These are phyloP conservation scores for Chlorocebus sabaeus DNA, from an alignment of 2,113 vertebrate genomes.

Conservation along the genomic window DNA sequence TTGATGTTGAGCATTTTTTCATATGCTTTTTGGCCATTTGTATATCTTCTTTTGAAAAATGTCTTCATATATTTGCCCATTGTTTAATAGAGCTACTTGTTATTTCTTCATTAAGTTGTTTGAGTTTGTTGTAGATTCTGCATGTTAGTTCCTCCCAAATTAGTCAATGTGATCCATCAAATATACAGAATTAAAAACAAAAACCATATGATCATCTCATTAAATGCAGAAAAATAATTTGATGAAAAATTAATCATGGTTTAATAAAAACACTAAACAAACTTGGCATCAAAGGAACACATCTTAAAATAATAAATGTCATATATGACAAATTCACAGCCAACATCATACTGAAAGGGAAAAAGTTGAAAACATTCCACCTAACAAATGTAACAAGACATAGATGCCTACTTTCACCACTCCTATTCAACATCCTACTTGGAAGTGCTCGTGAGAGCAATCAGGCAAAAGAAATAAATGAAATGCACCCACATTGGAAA, in stretches of 20 bases:
- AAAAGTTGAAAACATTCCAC: neutral
- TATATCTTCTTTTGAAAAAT: neutral
- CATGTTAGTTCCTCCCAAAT: neutral
- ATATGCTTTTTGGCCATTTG: neutral
- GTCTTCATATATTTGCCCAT: neutral
- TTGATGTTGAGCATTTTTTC: neutral
- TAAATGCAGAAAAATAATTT: neutral
- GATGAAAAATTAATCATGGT: neutral
- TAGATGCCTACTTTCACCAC: neutral
- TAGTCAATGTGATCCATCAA: neutral
- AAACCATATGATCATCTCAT: neutral
- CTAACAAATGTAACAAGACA: neutral
- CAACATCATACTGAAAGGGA: neutral
- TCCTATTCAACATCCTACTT: neutral
- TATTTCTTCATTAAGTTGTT: neutral
- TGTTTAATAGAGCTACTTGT: neutral
- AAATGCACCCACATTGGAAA: neutral
- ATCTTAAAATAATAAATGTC: too few species aligned
- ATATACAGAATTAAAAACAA: neutral
- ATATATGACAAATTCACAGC: too few species aligned
- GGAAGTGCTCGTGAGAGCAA: neutral
- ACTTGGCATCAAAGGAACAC: neutral
- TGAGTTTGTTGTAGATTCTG: neutral
- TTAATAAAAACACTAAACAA: neutral
- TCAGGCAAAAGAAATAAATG: neutral